A percentile compares a stretch with the other conserved stretches of the same genome.
Evolutionary conservation across 2,888 invertebrate species (phyloP).

Genomic region (Rhingia campestris): DNA sequence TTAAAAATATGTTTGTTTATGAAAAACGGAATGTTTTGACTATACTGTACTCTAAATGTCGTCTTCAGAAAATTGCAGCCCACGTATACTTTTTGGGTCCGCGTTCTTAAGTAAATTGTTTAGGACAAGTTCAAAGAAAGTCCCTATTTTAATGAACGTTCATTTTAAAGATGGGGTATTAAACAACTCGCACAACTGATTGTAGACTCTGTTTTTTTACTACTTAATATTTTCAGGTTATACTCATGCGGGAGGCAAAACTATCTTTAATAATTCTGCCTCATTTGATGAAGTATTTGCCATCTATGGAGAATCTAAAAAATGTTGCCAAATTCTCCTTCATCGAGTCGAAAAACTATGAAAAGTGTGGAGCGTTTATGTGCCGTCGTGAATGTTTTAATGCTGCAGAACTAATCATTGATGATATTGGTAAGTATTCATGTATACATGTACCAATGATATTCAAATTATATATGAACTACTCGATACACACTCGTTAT

Average conservation of each 20-base stretch:
- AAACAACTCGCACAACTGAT: too few species aligned
- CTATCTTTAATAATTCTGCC: slow-evolving; percentile 85
- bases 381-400: slow-evolving; percentile 87
- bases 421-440: slow-evolving; percentile 77
- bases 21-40: too few species aligned
- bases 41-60: too few species aligned
- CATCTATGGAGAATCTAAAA: slow-evolving; percentile 81
- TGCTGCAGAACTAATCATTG: slow-evolving; percentile 79
- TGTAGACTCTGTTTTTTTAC: slow-evolving; percentile 62
- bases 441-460: background rate
- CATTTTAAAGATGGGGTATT: too few species aligned
- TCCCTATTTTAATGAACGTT: too few species aligned
- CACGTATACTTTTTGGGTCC: too few species aligned
- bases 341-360: slow-evolving; percentile 76
- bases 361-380: slow-evolving; percentile 87
- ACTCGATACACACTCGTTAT: background rate
- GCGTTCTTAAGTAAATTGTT: too few species aligned
- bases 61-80: too few species aligned
- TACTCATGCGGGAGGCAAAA: slow-evolving; percentile 88
- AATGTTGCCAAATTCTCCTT: slow-evolving; percentile 82
- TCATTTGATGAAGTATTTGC: slow-evolving; percentile 84
- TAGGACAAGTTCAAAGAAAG: too few species aligned
- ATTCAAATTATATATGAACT: background rate
- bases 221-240: slow-evolving; percentile 83
- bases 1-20: too few species aligned